A percentile compares a stretch with the other conserved stretches of the same genome.
Evolutionary conservation across 2,797 vertebrate genomes (phyloP).

Genomic region (Mastacembelus armatus): DNA sequence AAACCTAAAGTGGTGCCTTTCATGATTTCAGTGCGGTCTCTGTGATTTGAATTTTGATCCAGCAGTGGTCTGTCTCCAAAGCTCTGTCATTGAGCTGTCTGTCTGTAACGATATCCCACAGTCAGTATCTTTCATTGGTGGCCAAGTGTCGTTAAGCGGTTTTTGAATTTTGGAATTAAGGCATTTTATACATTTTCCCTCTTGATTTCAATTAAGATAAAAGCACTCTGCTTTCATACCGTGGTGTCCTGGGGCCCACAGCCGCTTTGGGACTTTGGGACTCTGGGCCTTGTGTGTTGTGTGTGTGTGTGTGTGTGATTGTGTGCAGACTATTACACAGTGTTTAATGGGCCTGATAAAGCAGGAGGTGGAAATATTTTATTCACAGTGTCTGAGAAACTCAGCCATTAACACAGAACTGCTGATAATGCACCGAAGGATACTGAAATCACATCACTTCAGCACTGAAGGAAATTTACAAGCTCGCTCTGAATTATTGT

Average conservation of each 20-base stretch:
- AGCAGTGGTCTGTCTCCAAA: neutral
- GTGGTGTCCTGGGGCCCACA: conserved; percentile 47
- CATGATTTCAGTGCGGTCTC: neutral
- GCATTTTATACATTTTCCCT: conserved; percentile 70
- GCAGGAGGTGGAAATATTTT: conserved; percentile 63
- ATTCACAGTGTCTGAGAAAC: conserved; percentile 48
- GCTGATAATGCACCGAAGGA: conserved; percentile 54
- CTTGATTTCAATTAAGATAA: conserved; percentile 93
- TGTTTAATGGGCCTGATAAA: conserved; percentile 70
- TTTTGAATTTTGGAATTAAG: conserved; percentile 58
- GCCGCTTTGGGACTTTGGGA: conserved; percentile 37
- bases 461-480: conserved; percentile 36
- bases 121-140: conserved; percentile 12
- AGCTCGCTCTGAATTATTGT: conserved; percentile 32
- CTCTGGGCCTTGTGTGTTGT: conserved; percentile 50
- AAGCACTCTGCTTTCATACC: conserved; percentile 62
- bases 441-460: conserved; percentile 32
- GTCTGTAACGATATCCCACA: conserved; percentile 12
- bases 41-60: neutral
- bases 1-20: too few species aligned
- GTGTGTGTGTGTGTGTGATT: conserved; percentile 12
- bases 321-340: conserved; percentile 51
- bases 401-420: conserved; percentile 54
- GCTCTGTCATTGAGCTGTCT: neutral
- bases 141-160: conserved; percentile 41